Evolutionary conservation across 1,140 invertebrate species (phyloP), one percentile per base, ranked within the genome.

Genomic region (Brachystomella parvula): DNA sequence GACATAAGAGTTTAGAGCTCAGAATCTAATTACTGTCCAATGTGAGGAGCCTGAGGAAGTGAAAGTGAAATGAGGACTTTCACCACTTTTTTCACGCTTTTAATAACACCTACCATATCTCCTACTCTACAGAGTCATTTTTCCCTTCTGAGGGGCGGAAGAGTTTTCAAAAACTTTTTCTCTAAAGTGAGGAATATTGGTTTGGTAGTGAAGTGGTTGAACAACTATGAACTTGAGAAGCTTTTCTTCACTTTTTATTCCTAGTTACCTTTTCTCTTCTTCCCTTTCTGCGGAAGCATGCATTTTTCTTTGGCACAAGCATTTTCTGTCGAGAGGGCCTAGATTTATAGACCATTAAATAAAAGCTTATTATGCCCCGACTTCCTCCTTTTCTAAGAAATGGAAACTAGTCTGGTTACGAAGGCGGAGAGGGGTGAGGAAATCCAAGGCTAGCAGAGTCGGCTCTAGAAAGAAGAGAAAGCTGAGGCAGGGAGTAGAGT

Each of bases 271-370:
- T 47, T 28, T 31, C 64, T 31, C 53, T 47, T 67, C 49, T 31
- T 53, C 21, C 70, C 64, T 64, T 73, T 70, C 63, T 73, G 66
- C 66, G 57, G 24, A 53, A 68, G 56, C 68, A 63, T 73, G 69
- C 68, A 73, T 44, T 70, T 70, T 70, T 72, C 64, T 61, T 69
- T 67, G 71, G 71, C 67, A 67, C 59, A 49, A 69, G 65, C 71
- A 66, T 72, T 72, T 69, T 72, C 68, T 70, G 71, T 72, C 71
- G 68, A 72, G 71, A 66, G 68, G 47, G 26, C 61, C 53, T 65
- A 72, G 71, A 72, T 72, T 72, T 72, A 72, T 72, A 72, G 71
- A 65, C 71, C 71, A 73, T 73, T 73, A 73, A 69, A 70, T 73
- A 73, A 70, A 70, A 65, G 68, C 67, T 70, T 70, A 72, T 72